phyloP scores from a whole-genome alignment of 2,797 vertebrate species.

The Enteromius radiatus region DNA sequence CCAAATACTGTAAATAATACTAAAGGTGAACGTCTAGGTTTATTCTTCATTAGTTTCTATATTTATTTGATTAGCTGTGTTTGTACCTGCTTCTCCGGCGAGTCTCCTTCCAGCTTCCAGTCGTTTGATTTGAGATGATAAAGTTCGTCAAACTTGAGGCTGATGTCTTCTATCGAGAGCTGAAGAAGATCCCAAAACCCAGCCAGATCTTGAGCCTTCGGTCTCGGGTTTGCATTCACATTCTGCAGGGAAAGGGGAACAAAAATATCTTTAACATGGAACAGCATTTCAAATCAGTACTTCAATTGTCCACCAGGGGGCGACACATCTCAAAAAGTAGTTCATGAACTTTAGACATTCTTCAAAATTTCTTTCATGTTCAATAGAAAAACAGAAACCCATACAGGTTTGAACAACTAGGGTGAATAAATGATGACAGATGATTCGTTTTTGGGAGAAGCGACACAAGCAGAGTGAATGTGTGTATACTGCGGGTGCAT shows the following conservation, averaged over 20 bases:
- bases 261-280: background rate
- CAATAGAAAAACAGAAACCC: background rate
- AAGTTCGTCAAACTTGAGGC: slow-evolving; percentile 98
- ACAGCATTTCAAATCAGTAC: background rate
- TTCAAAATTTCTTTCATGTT: background rate
- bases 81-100: slow-evolving; percentile 93
- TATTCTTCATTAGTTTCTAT: background rate
- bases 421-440: background rate
- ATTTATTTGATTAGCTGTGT: background rate
- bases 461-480: background rate
- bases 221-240: slow-evolving; percentile 89
- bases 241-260: slow-evolving; percentile 78
- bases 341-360: background rate
- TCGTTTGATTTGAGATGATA: slow-evolving; percentile 98
- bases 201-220: slow-evolving; percentile 96
- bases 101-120: slow-evolving; percentile 86
- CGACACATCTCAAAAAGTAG: background rate
- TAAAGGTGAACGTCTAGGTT: too few relatives aligned
- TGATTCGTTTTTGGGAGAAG: background rate
- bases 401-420: too few relatives aligned
- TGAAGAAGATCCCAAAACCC: slow-evolving; percentile 99
- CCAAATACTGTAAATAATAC: background rate
- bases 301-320: slow-evolving; percentile 16
- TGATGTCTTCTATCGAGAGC: slow-evolving; percentile 99
- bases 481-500: background rate